phyloP scores from a whole-genome alignment of 2,888 invertebrate species.

The Spilarctia lutea region DNA sequence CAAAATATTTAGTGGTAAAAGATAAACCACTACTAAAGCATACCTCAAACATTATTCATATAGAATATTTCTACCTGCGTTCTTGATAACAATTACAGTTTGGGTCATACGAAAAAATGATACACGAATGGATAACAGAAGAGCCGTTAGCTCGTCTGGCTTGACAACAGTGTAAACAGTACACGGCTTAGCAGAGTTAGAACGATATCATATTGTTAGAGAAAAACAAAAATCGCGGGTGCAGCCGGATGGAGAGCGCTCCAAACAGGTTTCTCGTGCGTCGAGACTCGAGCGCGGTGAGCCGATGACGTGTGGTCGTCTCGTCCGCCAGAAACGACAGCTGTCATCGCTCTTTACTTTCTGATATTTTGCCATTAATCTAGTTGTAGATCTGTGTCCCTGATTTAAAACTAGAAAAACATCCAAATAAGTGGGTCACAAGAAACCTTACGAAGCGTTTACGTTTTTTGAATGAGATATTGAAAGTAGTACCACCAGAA shows the following conservation, averaged over 20 bases:
- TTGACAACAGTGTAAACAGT: conserved; percentile 69
- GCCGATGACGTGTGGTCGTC: conserved; percentile 60
- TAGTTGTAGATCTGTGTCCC: conserved; percentile 2
- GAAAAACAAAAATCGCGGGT: conserved; percentile 72
- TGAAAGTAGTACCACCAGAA: background rate
- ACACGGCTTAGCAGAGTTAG: conserved; percentile 74
- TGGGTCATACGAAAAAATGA: conserved; percentile 72
- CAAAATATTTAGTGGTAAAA: conserved; percentile 12
- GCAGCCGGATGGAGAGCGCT: conserved; percentile 59
- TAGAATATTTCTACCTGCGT: conserved; percentile 58
- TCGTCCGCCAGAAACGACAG: conserved; percentile 62
- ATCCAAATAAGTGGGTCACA: background rate
- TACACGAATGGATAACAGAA: conserved; percentile 76
- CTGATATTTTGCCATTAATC: conserved; percentile 36
- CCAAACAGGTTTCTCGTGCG: conserved; percentile 78
- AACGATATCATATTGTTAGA: conserved; percentile 64
- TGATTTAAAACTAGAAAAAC: background rate
- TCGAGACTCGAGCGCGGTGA: conserved; percentile 43
- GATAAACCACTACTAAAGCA: conserved; percentile 3
- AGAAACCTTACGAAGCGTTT: background rate
- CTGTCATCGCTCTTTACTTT: conserved; percentile 50
- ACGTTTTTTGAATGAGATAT: background rate
- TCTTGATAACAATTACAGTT: conserved; percentile 66
- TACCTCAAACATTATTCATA: conserved; percentile 27
- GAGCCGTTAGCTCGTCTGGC: conserved; percentile 82